Evolutionary conservation across 1,140 invertebrate species (phyloP).

Genomic region (Leptopilina clavipes): DNA sequence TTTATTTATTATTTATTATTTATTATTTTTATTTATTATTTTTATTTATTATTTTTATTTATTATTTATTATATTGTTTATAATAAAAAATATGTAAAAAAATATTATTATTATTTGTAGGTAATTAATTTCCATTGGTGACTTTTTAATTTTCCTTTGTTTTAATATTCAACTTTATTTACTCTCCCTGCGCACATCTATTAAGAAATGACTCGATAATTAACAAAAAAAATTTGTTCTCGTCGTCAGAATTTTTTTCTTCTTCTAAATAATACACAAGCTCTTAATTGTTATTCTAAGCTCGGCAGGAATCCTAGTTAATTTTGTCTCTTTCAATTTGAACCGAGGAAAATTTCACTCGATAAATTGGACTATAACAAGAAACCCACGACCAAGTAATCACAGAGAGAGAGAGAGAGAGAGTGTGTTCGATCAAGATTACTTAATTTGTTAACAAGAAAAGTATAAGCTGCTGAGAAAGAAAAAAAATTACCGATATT

Average conservation of each 20-base stretch:
- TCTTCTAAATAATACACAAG: not conserved
- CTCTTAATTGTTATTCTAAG: conserved; percentile 5
- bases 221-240: not conserved
- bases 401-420: no score
- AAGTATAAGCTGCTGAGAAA: not conserved
- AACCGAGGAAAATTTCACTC: not conserved
- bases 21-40: no score
- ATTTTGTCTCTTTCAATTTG: conserved; percentile 9
- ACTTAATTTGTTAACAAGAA: conserved; percentile 24
- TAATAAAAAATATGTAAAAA: no score
- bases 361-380: conserved; percentile 23
- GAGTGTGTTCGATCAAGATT: conserved; percentile 23
- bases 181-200: no score
- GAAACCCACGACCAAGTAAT: conserved; percentile 26
- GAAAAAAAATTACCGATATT: not conserved
- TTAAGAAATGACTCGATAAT: no score
- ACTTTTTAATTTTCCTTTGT: no score
- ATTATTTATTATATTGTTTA: no score
- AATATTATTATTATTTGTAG: no score
- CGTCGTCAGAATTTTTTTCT: not conserved
- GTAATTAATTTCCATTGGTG: no score
- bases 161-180: no score
- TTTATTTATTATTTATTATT: no score
- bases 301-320: not conserved
- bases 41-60: no score